phyloP scores from a whole-genome alignment of 2,888 invertebrate genomes.

The Argynnis bischoffii region DNA sequence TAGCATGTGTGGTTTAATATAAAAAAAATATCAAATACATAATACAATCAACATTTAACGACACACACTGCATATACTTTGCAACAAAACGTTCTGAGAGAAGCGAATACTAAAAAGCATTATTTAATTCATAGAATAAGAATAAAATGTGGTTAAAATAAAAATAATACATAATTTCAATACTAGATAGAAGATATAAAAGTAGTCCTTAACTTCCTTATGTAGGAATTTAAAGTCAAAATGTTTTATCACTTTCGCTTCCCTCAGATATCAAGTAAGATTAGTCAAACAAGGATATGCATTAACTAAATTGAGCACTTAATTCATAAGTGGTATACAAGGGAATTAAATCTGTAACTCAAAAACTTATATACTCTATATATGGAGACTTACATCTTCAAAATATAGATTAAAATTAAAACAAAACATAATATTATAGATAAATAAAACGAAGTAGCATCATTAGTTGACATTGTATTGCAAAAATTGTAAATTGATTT shows the following conservation, averaged over 20 bases:
- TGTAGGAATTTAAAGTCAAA: background rate
- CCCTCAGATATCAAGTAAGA: constrained; percentile 25
- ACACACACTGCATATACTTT: constrained; percentile 38
- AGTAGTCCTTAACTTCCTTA: background rate
- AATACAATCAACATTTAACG: constrained; percentile 63
- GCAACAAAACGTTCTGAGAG: constrained; percentile 11
- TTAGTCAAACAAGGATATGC: constrained; percentile 56
- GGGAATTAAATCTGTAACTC: background rate
- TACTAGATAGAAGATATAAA: background rate
- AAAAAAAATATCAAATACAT: constrained; percentile 71
- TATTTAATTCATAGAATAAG: background rate
- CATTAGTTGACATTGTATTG: constrained; percentile 23
- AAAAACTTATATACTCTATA: constrained; percentile 7
- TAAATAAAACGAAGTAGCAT: constrained; percentile 21
- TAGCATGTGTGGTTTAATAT: constrained; percentile 72
- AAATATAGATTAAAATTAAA: constrained; percentile 7
- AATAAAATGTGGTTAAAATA: background rate
- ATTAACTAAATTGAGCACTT: constrained; percentile 71
- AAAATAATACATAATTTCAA: background rate
- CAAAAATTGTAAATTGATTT: constrained; percentile 9
- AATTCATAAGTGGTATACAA: constrained; percentile 43
- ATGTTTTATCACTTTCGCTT: constrained; percentile 33
- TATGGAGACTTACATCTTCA: background rate
- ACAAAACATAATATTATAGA: background rate
- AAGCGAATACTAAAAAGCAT: constrained; percentile 13